phyloP scores from a whole-genome alignment of 37 sponge, comb jelly and placozoan genomes.

The Cliona cf. orientalis region DNA sequence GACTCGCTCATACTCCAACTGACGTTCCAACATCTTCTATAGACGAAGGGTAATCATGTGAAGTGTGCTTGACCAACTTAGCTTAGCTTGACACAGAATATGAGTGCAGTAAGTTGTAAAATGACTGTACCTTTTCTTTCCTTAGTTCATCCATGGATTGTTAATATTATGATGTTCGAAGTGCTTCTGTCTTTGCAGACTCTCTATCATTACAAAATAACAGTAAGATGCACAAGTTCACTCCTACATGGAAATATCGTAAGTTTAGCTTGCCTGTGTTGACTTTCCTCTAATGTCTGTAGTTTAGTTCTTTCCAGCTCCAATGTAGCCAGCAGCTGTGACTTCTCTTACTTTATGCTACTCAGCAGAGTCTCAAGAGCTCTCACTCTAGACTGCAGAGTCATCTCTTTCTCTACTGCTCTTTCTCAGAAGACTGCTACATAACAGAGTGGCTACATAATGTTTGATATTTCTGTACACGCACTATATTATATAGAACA shows the following conservation, averaged over 20 bases:
- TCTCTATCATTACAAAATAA: slow-evolving; percentile 48
- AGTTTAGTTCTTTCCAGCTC: slow-evolving; percentile 71
- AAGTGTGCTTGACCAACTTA: too few relatives aligned
- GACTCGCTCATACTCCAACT: slow-evolving; percentile 78
- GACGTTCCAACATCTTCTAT: slow-evolving; percentile 71
- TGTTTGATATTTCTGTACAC: too few relatives aligned
- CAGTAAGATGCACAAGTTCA: too few relatives aligned
- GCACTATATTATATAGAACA: too few relatives aligned
- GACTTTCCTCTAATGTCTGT: slow-evolving; percentile 70
- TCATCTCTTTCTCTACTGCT: slow-evolving; percentile 62
- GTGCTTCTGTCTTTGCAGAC: slow-evolving; percentile 55
- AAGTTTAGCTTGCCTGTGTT: too few relatives aligned
- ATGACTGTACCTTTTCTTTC: slow-evolving; percentile 82
- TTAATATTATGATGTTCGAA: slow-evolving; percentile 37
- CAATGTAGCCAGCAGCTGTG: slow-evolving; percentile 71
- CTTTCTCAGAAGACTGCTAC: too few relatives aligned
- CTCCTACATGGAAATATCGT: too few relatives aligned
- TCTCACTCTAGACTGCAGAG: slow-evolving; percentile 42
- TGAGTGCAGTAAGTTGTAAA: too few relatives aligned
- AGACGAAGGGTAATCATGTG: too few relatives aligned
- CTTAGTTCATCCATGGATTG: slow-evolving; percentile 60
- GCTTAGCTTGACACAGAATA: too few relatives aligned
- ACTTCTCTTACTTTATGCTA: slow-evolving; percentile 66
- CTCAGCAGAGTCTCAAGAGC: slow-evolving; percentile 58
- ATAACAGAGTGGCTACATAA: too few relatives aligned